Evolutionary conservation across 2,797 vertebrate genomes (phyloP), one percentile per base, ranked within the genome.

Genomic region (Ammospiza maritima): DNA sequence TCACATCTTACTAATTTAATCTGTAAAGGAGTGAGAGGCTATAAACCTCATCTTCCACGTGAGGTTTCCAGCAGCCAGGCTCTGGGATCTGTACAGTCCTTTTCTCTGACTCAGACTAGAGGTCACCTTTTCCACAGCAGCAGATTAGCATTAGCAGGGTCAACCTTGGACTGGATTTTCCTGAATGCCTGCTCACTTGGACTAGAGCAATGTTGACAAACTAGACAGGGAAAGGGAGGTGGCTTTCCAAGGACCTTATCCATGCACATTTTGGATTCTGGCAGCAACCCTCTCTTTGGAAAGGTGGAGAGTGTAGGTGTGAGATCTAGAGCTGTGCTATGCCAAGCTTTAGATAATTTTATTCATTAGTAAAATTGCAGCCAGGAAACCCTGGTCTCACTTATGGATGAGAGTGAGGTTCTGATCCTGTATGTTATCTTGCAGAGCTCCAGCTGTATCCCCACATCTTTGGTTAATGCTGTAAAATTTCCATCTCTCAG

Each of bases 351-450:
- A 42, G n/a, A n/a, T 4, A 8, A 14, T 36, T 83, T 76, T 45
- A 38, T 50, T 74, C 8, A 36, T 73, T 40, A 47, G 15, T 51
- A 29, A 71, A 83, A 40, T 36, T 14, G 5, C 30, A 38, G 26
- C 9, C 26, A 32, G 3, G 19, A 40, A 8, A 40, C 4, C 25
- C 20, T 83, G 53, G 15, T 13, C 20, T 84, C 0, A 0, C 25
- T 83, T 60, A 32, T 1, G 16, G 48, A 15, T 64, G 25, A 76
- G 8, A 62, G 8, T 18, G 27, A 67, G 11, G 18, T 78, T 90
- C 66, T 86, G 32, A 57, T 65, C 8, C 21, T 65, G 4, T 1
- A 42, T 0, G 0, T 65, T 34, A 21, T 32, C 78, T 75, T 38
- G 11, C 36, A 58, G 65, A 64, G 5, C 18, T 30, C 11, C 32